Evolutionary conservation across 2,888 invertebrate species (phyloP), one percentile per base, ranked within the genome.

Genomic region (Parnassius mnemosyne): DNA sequence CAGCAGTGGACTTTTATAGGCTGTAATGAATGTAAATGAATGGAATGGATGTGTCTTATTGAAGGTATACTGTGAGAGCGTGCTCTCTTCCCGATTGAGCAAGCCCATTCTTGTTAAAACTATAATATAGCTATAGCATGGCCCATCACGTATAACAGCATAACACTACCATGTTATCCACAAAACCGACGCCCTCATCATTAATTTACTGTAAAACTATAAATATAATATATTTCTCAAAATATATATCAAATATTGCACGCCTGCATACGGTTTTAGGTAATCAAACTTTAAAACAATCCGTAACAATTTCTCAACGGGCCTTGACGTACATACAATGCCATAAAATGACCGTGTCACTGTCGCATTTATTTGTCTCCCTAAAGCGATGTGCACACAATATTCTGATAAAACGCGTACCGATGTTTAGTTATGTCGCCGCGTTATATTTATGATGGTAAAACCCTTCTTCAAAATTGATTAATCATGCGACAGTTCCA

Each of bases 391-490:
- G 60, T 65, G 66, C 68, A 77, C 72, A 79, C 72, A 49, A 49
- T 49, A 74, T 50, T 69, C 65, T 71, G 74, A 80, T 78, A 82
- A 80, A 74, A 77, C 68, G 59, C 63, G 62, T 62, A 57, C 69
- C 68, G 64, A 69, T 81, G 75, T 82, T 79, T 83, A 78, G 71
- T 74, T 76, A 82, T 83, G 85, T 83, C 86, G 83, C 64, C 69
- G 49, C 69, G 77, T 78, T 76, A 74, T 83, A 81, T 84, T 83
- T 83, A 83, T 73, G 68, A 71, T 72, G 65, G 69, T 66, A 75
- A 79, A 81, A 77, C 75, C 79, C 76, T 77, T 79, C 80, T 75
- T 80, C 76, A 74, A 78, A 83, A 85, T 83, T 86, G 83, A 87
- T 88, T 83, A 82, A 80, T 81, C 80, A 84, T 70, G 71, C 71